phyloP scores from a whole-genome alignment of 1,140 invertebrate genomes.

The Drosophila sp. region DNA sequence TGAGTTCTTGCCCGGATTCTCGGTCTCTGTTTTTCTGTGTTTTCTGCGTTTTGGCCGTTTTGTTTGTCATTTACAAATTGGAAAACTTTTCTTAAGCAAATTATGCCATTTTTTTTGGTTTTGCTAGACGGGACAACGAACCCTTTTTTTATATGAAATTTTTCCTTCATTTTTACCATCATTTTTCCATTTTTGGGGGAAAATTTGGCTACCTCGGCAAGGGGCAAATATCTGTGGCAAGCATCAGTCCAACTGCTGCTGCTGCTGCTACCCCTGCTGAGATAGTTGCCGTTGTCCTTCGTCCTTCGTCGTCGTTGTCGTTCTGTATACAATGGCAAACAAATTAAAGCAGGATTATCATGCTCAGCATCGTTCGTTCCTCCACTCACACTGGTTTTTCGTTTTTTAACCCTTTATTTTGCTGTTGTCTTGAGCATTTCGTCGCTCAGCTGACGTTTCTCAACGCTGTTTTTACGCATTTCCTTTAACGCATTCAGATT shows the following conservation, averaged over 20 bases:
- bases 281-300: conserved; percentile 25
- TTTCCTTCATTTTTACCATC: conserved; percentile 28
- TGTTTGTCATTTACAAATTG: conserved; percentile 82
- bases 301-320: conserved; percentile 32
- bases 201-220: background rate
- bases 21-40: conserved; percentile 1
- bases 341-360: conserved; percentile 69
- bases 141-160: conserved; percentile 26
- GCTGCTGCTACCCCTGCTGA: conserved; percentile 18
- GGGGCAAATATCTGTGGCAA: conserved; percentile 19
- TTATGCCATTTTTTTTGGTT: conserved; percentile 63
- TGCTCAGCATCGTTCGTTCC: conserved; percentile 37
- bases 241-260: conserved; percentile 24
- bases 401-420: conserved; percentile 50
- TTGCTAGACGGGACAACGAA: conserved; percentile 8
- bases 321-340: conserved; percentile 22
- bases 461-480: conserved; percentile 40
- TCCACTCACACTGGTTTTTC: background rate
- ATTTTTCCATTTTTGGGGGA: conserved; percentile 38
- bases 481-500: conserved; percentile 57
- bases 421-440: conserved; percentile 1
- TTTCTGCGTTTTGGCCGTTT: conserved; percentile 45
- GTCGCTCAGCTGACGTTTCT: conserved; percentile 72
- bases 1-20: conserved; percentile 20
- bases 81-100: conserved; percentile 82